These are phyloP conservation scores for Rhynchomys soricoides DNA, from an alignment of 2,113 vertebrate species.

Conservation along the genomic window DNA sequence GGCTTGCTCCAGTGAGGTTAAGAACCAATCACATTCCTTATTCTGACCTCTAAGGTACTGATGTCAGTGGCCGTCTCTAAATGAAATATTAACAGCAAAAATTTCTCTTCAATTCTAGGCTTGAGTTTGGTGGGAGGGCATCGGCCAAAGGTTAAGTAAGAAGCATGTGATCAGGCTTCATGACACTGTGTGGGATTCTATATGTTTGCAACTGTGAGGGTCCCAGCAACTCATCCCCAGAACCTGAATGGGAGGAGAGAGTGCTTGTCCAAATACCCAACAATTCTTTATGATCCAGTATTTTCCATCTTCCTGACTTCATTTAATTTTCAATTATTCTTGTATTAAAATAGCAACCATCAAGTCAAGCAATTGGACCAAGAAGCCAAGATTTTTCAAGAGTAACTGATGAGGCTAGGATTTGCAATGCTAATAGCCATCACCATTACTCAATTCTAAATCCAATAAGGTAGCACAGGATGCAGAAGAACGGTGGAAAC, in stretches of 20 bases:
- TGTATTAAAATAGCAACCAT: background rate
- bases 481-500: background rate
- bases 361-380: background rate
- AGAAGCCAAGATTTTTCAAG: background rate
- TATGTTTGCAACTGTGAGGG: background rate
- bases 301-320: background rate
- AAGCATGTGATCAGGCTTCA: background rate
- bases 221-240: background rate
- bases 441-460: background rate
- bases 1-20: background rate
- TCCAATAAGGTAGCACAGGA: background rate
- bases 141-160: background rate
- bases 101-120: background rate
- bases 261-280: background rate
- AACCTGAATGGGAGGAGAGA: background rate
- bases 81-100: background rate
- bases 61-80: background rate
- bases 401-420: background rate
- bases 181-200: fast-evolving
- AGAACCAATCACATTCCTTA: background rate
- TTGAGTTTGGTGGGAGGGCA: background rate
- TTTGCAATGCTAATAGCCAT: background rate
- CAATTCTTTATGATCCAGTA: background rate
- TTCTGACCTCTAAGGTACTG: background rate
- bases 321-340: background rate